Conservation (phyloP, 2,113 vertebrate genomes). For the Engraulis encrasicolus region DNA sequence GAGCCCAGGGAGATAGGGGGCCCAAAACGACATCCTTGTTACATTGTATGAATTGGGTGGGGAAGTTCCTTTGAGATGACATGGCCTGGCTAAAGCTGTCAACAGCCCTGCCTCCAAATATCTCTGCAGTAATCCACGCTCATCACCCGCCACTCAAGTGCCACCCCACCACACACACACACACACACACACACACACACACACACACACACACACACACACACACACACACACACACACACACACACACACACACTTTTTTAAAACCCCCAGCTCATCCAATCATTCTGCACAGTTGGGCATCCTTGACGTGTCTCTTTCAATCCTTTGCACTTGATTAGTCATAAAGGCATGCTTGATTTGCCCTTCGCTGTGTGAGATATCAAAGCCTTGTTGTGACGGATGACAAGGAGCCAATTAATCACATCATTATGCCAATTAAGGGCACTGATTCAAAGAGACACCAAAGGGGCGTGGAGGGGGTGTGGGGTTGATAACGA, state of each 20-base stretch:
- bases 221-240: too few species aligned
- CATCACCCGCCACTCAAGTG: too few species aligned
- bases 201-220: too few species aligned
- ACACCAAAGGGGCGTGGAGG: conserved; percentile 38
- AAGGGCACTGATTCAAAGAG: conserved; percentile 44
- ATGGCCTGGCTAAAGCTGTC: too few species aligned
- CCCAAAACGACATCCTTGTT: too few species aligned
- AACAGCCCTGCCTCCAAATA: too few species aligned
- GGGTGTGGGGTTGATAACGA: not conserved
- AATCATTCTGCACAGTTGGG: conserved; percentile 72
- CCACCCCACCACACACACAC: too few species aligned
- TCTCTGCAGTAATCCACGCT: not conserved
- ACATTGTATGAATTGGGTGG: too few species aligned
- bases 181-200: too few species aligned
- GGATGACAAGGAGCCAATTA: conserved; percentile 71
- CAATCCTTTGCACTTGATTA: conserved; percentile 63
- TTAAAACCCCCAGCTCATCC: conserved; percentile 63
- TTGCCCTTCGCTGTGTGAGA: conserved; percentile 66
- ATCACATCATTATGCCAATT: conserved; percentile 70
- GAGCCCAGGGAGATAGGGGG: too few species aligned
- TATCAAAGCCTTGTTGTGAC: conserved; percentile 54
- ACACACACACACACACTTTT: too few species aligned
- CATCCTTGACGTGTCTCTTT: conserved; percentile 63
- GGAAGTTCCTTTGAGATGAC: too few species aligned
- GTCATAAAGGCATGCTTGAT: conserved; percentile 70